A percentile compares a stretch with the other conserved stretches of the same genome.
phyloP scores from a whole-genome alignment of 2,113 vertebrate genomes.

The Oostethus manadensis region DNA sequence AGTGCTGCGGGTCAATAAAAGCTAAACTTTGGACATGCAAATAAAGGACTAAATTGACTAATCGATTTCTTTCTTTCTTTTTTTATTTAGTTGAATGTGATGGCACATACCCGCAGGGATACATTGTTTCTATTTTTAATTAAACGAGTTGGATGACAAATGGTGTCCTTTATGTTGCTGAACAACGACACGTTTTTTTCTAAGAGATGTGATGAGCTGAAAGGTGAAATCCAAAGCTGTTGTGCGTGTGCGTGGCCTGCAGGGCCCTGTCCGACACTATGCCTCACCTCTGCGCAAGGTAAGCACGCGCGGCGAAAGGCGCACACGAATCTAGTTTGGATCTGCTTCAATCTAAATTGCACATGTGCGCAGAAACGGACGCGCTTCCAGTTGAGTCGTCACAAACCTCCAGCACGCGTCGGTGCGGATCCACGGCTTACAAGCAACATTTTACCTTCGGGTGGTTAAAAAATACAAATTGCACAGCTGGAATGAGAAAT shows the following conservation, averaged over 20 bases:
- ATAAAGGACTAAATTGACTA: too few species aligned
- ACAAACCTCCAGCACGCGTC: constrained; percentile 18
- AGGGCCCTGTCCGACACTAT: not conserved
- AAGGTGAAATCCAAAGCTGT: not conserved
- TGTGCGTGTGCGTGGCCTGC: not conserved
- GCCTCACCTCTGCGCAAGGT: not conserved
- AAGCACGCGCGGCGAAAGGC: not conserved
- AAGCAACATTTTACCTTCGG: not conserved
- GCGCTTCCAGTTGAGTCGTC: constrained; percentile 7
- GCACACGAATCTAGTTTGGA: too few species aligned
- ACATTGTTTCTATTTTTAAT: constrained; percentile 19
- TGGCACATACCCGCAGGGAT: too few species aligned
- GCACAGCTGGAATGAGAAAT: too few species aligned
- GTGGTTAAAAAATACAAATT: too few species aligned
- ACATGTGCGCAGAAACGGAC: constrained; percentile 6
- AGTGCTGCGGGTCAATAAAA: too few species aligned
- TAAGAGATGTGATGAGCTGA: not conserved
- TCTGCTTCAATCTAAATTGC: not conserved
- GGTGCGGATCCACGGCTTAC: constrained; percentile 17
- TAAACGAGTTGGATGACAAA: not conserved
- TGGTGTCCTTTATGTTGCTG: not conserved
- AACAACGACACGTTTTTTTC: not conserved
- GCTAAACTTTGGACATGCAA: too few species aligned
- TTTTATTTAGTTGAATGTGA: too few species aligned
- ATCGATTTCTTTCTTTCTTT: too few species aligned